Conservation (phyloP, 2,797 vertebrate species). For the Myripristis jacobus region DNA sequence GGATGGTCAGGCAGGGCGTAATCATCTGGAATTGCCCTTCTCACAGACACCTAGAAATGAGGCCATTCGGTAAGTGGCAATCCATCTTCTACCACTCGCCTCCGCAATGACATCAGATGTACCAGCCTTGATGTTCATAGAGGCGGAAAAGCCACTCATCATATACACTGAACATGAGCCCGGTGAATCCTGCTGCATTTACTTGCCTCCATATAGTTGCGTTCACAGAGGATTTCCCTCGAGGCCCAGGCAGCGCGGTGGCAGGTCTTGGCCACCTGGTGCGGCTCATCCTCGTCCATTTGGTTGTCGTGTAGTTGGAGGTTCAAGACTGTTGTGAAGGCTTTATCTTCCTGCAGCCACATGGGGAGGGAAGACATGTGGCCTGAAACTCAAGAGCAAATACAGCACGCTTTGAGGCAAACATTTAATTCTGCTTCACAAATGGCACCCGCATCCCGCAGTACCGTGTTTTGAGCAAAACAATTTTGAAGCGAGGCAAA, state of each 20-base stretch:
- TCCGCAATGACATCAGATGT: slow-evolving; percentile 18
- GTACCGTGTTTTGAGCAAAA: slow-evolving; percentile 77
- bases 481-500: slow-evolving; percentile 83
- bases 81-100: slow-evolving; percentile 13
- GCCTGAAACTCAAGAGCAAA: neutral
- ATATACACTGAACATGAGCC: slow-evolving; percentile 21
- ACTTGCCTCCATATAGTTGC: slow-evolving; percentile 85
- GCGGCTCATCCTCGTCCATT: slow-evolving; percentile 56
- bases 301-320: slow-evolving; percentile 61
- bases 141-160: slow-evolving; percentile 21
- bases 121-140: slow-evolving; percentile 30
- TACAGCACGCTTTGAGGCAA: neutral
- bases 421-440: neutral
- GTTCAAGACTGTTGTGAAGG: slow-evolving; percentile 71
- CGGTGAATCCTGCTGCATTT: neutral
- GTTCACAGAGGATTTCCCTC: slow-evolving; percentile 82
- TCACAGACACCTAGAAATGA: slow-evolving; percentile 76
- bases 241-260: slow-evolving; percentile 68
- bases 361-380: too few relatives aligned
- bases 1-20: slow-evolving; percentile 33
- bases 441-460: neutral
- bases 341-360: slow-evolving; percentile 70
- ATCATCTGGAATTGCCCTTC: slow-evolving; percentile 50
- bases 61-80: slow-evolving; percentile 15
- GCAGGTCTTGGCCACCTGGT: slow-evolving; percentile 78